Evolutionary conservation across 2,797 vertebrate species (phyloP).

Genomic region (Hyperoplus immaculatus): DNA sequence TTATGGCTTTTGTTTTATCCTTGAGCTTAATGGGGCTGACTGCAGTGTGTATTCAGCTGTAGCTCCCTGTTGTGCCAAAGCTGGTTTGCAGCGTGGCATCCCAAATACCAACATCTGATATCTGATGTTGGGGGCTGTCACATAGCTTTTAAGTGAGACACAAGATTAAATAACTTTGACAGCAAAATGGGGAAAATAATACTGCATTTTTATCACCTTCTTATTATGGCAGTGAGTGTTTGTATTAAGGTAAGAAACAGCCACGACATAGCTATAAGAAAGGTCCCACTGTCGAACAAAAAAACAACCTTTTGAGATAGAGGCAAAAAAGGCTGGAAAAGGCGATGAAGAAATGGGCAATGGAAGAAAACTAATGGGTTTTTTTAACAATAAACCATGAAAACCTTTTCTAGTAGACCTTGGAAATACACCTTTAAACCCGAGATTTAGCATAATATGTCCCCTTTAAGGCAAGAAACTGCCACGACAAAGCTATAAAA

Average conservation of each 20-base stretch:
- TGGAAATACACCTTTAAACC: too few species aligned
- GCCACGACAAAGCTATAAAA: too few species aligned
- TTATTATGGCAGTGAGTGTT: conserved; percentile 10
- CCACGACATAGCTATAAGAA: conserved; percentile 4
- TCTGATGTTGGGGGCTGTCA: conserved; percentile 1
- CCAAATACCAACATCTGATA: conserved; percentile 3
- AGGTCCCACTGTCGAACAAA: conserved; percentile 15
- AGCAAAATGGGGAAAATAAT: background rate
- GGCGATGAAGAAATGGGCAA: too few species aligned
- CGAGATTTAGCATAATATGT: too few species aligned
- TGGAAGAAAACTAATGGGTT: too few species aligned
- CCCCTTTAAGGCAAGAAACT: too few species aligned
- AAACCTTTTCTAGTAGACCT: too few species aligned
- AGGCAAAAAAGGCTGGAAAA: too few species aligned
- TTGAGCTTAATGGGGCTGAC: conserved; percentile 16
- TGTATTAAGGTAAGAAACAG: conserved; percentile 9
- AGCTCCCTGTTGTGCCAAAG: conserved; percentile 29
- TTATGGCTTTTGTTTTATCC: background rate
- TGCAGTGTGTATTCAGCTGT: background rate
- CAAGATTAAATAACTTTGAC: conserved; percentile 10
- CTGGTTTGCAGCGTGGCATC: conserved; percentile 8
- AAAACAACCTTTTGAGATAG: background rate
- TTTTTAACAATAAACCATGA: too few species aligned
- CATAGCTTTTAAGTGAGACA: conserved; percentile 22
- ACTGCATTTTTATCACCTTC: conserved; percentile 12